These are phyloP conservation scores for Macropodus opercularis DNA, from an alignment of 2,797 vertebrate genomes.

Conservation along the genomic window DNA sequence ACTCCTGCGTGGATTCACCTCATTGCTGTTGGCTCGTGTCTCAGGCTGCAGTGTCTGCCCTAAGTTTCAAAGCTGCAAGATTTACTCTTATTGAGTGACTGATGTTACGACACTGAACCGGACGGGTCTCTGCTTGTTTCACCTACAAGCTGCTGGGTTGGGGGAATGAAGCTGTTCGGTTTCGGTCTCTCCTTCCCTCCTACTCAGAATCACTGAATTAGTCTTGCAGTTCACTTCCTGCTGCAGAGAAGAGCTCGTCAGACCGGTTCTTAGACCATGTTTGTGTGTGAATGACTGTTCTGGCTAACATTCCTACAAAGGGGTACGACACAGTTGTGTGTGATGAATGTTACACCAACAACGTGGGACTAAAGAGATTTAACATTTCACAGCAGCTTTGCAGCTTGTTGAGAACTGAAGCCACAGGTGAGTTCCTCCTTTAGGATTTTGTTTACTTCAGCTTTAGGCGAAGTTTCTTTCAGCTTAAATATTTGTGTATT, in stretches of 20 bases:
- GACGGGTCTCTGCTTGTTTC: conserved; percentile 50
- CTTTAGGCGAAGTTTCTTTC: background rate
- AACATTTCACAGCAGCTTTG: conserved; percentile 5
- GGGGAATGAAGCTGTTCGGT: conserved; percentile 52
- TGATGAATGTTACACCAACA: background rate
- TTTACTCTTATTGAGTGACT: too few species aligned
- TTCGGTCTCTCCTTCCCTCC: conserved; percentile 56
- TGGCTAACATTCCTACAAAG: conserved; percentile 1
- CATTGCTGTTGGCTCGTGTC: conserved; percentile 47
- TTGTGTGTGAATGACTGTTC: background rate
- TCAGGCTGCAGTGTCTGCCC: conserved; percentile 1
- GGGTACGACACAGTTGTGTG: background rate
- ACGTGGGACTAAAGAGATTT: conserved; percentile 4
- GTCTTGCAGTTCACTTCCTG: conserved; percentile 37
- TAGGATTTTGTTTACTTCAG: background rate
- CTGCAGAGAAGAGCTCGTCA: conserved; percentile 48
- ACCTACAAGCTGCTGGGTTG: conserved; percentile 10
- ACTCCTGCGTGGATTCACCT: conserved; percentile 34
- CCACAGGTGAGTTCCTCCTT: conserved; percentile 55
- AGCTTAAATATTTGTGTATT: background rate
- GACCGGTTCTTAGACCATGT: conserved; percentile 59
- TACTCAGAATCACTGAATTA: conserved; percentile 23
- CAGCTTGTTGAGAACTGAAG: background rate
- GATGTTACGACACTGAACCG: background rate
- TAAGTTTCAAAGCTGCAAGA: conserved; percentile 17